Base-by-base conservation (phyloP, 2,113 vertebrate species). In the Sphaerodactylus townsendi region DNA sequence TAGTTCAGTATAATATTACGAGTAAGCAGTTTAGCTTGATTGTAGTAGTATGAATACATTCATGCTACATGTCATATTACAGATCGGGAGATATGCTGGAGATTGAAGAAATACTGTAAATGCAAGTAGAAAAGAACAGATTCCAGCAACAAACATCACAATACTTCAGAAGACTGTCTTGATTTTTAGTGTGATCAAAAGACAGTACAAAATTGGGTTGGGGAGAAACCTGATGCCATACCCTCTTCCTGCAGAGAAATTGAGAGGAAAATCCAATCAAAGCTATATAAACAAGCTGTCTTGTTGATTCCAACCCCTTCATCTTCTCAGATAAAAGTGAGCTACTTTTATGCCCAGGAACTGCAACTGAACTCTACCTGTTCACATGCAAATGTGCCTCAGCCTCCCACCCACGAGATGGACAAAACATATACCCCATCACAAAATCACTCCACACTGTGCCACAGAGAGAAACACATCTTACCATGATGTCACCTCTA, bases 21-120 rank as follows among this genome's bases (percentile, higher is more conserved):
- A 82, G 79, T 81, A 46, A 87, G 53, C 35, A 56, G 66, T 56
- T 86, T 68, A 79, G 74, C n/a, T 82, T 6, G 69, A 6, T 68
- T 59, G 3, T 30, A 69, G 23, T n/a, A 21, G 37, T 25, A 88
- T 39, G n/a, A 44, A 84, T 83, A 71, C 72, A 1, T 30, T 4
- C 74, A 17, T 72, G 25, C 53, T 28, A 21, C 11, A 8, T 35
- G 21, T 17, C 19, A 44, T 73, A 70, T 78, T 48, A 82, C 72
- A 82, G 46, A 88, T 9, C 6, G 33, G 77, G 6, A 21, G 30
- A 77, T 46, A 25, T 6, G 41, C 62, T 73, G 46, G 39, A 46
- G 66, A 56, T 6, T 56, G 21, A 66, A n/a, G 13, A 11, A n/a
- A 66, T 66, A 66, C 64, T 66, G n/a, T 33, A 33, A 10, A 59